Conservation (phyloP, 2,797 vertebrate genomes). For the Protosalanx chinensis region DNA sequence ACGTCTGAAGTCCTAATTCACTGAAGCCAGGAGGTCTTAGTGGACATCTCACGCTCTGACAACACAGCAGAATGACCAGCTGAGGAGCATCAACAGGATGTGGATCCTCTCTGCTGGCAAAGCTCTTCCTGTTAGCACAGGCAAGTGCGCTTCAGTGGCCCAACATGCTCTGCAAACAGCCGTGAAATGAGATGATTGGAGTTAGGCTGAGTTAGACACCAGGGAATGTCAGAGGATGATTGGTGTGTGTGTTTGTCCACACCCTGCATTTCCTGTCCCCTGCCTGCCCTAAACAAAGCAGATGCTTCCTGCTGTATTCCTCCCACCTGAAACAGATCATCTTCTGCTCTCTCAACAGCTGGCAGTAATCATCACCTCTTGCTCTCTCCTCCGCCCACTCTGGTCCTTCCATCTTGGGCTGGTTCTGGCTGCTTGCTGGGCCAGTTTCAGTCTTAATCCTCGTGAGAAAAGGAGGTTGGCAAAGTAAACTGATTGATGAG, state of each 20-base stretch:
- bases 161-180: slow-evolving; percentile 29
- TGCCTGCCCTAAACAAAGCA: too few species aligned
- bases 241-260: slow-evolving; percentile 10
- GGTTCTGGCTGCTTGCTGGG: too few species aligned
- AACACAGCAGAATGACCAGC: background rate
- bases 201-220: slow-evolving; percentile 21
- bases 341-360: slow-evolving; percentile 25
- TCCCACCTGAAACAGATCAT: too few species aligned
- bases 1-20: too few species aligned
- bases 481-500: too few species aligned
- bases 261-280: too few species aligned
- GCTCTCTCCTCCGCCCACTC: background rate
- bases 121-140: slow-evolving; percentile 34
- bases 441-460: too few species aligned
- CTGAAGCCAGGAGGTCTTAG: too few species aligned
- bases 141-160: slow-evolving; percentile 9
- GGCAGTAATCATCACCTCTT: slow-evolving; percentile 28
- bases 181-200: slow-evolving; percentile 40
- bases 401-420: too few species aligned
- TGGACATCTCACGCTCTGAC: background rate
- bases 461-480: too few species aligned
- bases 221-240: slow-evolving; percentile 26
- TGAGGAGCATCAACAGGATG: slow-evolving; percentile 2
- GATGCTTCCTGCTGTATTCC: too few species aligned
- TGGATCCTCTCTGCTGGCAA: slow-evolving; percentile 32